Evolutionary conservation across 2,888 invertebrate genomes (phyloP), one percentile per base, ranked within the genome.

Genomic region (Argyresthia albistria): DNA sequence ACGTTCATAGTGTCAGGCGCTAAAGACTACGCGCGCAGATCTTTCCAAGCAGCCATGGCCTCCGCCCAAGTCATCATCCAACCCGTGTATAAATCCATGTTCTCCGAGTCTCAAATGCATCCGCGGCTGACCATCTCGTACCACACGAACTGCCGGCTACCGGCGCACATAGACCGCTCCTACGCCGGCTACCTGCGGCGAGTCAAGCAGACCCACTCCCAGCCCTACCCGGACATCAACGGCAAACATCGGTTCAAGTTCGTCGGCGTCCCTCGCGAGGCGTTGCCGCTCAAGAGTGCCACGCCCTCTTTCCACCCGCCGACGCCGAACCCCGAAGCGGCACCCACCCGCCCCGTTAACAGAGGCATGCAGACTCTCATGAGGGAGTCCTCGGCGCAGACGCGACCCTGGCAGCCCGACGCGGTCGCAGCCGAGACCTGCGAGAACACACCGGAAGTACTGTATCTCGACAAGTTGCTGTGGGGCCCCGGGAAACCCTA

Each of bases 331-430:
- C 51, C 25, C 1, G 11, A 45, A 0, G 42, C 56, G 0, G 59
- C 53, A 0, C 63, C 62, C 0, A 59, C 58, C 0, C 65, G 56
- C 12, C 77, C 80, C 0, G 70, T 63, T 56, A 89, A 77, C 54
- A 80, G 83, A 49, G 89, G 80, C 45, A 90, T 91, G 0, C 94
- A 95, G 77, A 94, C 94, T 0, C 71, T 43, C 53, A 54, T 8
- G 58, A 89, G 95, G 54, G 95, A 95, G 63, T 92, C 92, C 0
- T 93, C 93, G 58, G 90, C 92, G 0, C 95, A 95, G 75, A 95
- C 95, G 0, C 80, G 83, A 11, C 95, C 95, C 0, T 95, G 94
- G 91, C 91, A 94, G 57, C 93, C 95, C 0, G 82, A 87, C 16
- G 78, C 62, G 0, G 65, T 60, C 16, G 54, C 61, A 0, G 73